phyloP scores from a whole-genome alignment of 2,113 vertebrate genomes.

The Gobius niger region DNA sequence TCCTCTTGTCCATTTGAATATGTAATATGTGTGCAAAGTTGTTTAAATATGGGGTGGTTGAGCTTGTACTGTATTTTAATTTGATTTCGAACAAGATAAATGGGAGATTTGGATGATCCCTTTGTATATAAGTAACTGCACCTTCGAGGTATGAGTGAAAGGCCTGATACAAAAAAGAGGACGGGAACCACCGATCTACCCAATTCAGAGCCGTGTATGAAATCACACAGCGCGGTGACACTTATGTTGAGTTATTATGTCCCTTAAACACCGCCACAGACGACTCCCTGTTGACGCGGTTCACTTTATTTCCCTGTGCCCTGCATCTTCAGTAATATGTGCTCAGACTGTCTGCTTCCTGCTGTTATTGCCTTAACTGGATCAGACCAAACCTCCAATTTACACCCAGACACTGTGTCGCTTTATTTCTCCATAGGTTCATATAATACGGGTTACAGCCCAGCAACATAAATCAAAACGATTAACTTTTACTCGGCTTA shows the following conservation, averaged over 20 bases:
- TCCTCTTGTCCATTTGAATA: no score
- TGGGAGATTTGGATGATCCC: no score
- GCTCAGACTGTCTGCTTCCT: constrained; percentile 47
- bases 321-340: constrained; percentile 53
- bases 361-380: constrained; percentile 62
- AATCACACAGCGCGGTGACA: no score
- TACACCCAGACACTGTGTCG: constrained; percentile 26
- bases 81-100: no score
- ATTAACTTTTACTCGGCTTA: neutral
- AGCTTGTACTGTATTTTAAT: no score
- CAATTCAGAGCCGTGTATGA: no score
- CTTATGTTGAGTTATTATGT: constrained; percentile 5
- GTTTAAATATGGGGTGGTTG: no score
- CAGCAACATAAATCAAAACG: neutral
- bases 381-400: constrained; percentile 43
- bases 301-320: constrained; percentile 57
- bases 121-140: no score
- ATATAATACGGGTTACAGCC: constrained; percentile 12
- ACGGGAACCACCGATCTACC: no score
- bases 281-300: constrained; percentile 16
- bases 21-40: no score
- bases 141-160: no score
- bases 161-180: no score
- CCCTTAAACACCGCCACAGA: neutral
- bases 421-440: constrained; percentile 53